Percentiles rank a stretch among this genome's conserved stretches.
Evolutionary conservation across 2,113 vertebrate species (phyloP).

Genomic region (Daubentonia madagascariensis): DNA sequence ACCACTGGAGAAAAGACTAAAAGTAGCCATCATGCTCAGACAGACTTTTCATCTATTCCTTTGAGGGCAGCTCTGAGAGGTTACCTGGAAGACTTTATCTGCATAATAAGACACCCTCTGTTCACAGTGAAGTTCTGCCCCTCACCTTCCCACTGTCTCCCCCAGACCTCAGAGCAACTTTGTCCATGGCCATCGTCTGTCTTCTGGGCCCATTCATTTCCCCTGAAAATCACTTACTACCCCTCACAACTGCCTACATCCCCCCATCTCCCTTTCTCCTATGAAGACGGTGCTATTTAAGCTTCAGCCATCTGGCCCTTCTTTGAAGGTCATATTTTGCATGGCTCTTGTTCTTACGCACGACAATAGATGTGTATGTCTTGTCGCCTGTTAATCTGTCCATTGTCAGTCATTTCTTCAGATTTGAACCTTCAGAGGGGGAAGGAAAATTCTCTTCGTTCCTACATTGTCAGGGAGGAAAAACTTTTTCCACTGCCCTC

Average conservation of each 20-base stretch:
- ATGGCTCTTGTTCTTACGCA: background rate
- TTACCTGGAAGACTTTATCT: background rate
- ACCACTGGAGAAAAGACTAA: background rate
- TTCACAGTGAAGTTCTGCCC: background rate
- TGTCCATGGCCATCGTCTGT: background rate
- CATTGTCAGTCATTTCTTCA: background rate
- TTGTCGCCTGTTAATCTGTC: background rate
- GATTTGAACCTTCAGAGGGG: background rate
- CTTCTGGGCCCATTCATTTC: background rate
- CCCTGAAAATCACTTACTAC: background rate
- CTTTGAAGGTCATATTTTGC: background rate
- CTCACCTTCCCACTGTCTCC: background rate
- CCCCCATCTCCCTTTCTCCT: background rate
- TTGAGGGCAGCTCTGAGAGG: background rate
- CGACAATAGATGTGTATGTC: background rate
- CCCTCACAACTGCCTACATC: background rate
- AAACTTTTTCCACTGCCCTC: background rate
- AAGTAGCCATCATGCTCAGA: background rate
- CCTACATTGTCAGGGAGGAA: background rate
- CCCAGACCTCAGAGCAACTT: background rate
- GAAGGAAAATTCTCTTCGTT: background rate
- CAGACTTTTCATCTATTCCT: background rate
- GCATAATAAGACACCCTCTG: background rate
- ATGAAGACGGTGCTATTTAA: background rate
- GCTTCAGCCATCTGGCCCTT: background rate